These are phyloP conservation scores for Craniophora ligustri DNA, from an alignment of 2,888 invertebrate species.

Conservation along the genomic window DNA sequence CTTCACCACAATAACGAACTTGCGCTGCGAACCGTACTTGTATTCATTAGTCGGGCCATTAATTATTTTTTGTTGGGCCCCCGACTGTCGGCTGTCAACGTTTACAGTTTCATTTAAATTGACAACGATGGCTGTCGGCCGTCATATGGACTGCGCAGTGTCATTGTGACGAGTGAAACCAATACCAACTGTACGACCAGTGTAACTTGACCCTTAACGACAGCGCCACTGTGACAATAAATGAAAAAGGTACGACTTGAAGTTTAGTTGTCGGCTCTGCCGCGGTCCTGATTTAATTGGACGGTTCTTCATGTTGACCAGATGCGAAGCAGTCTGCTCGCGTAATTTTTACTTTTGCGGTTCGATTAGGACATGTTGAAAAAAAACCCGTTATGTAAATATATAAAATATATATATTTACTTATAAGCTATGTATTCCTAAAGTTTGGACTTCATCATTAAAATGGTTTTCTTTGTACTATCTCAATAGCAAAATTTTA, in stretches of 20 bases:
- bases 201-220: slow-evolving; percentile 1
- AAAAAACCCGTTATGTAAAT: no score
- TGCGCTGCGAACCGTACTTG: slow-evolving; percentile 48
- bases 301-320: background rate
- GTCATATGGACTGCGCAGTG: slow-evolving; percentile 48
- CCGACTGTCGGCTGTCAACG: slow-evolving; percentile 68
- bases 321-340: no score
- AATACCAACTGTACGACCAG: slow-evolving; percentile 1
- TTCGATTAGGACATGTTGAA: no score
- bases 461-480: no score
- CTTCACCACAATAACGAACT: slow-evolving; percentile 1
- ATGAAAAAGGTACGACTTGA: background rate
- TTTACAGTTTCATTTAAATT: slow-evolving; percentile 78
- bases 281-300: slow-evolving; percentile 4
- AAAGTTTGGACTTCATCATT: no score
- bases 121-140: slow-evolving; percentile 68
- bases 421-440: no score
- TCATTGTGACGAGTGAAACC: slow-evolving; percentile 37
- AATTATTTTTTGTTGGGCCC: slow-evolving; percentile 85
- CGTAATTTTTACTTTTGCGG: no score
- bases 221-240: slow-evolving; percentile 7
- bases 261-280: slow-evolving; percentile 4
- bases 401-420: no score
- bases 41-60: slow-evolving; percentile 83
- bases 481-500: no score